phyloP scores from a whole-genome alignment of 2,797 vertebrate species.

The Rhynchonycteris naso region DNA sequence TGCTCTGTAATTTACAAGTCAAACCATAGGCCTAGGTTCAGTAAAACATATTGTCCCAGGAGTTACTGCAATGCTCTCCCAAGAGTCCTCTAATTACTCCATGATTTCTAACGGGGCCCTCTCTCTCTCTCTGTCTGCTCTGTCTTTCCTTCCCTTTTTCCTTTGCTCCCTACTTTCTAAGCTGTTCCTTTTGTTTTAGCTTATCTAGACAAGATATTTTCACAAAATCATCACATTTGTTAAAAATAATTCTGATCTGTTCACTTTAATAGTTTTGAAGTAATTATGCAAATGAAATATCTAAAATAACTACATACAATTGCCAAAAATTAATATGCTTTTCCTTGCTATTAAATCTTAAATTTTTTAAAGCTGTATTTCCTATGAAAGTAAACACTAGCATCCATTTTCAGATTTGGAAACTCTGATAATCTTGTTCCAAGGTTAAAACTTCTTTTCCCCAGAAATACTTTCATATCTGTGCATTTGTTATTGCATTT shows the following conservation, averaged over 20 bases:
- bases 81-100: neutral
- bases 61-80: neutral
- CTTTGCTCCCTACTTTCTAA: neutral
- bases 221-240: neutral
- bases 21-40: neutral
- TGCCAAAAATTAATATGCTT: neutral
- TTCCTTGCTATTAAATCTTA: neutral
- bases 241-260: neutral
- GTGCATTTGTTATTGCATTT: neutral
- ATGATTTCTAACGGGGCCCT: neutral
- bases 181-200: neutral
- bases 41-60: neutral
- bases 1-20: neutral
- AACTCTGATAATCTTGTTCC: neutral
- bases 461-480: neutral
- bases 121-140: fast-evolving
- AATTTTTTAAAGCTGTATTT: neutral
- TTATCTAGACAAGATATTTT: neutral
- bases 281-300: neutral
- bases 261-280: neutral
- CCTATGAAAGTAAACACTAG: neutral
- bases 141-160: fast-evolving
- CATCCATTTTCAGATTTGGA: neutral
- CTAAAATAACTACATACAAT: neutral
- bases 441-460: neutral